Conservation (phyloP, 2,113 vertebrate species). For the Orthochromis indermauri region DNA sequence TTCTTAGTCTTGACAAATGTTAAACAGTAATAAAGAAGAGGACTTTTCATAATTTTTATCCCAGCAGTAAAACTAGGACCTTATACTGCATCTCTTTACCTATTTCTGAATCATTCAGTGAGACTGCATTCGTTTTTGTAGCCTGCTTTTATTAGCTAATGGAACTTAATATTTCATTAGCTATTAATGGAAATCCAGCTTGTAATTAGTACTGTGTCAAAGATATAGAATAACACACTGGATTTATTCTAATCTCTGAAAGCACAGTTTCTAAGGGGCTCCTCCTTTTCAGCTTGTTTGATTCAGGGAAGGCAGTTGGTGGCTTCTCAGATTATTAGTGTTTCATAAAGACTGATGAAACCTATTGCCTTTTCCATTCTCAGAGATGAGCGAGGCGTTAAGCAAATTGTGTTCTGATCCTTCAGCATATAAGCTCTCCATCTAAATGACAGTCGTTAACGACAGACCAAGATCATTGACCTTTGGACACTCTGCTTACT, state of each 20-base stretch:
- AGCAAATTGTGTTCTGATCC: constrained; percentile 6
- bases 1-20: constrained; percentile 15
- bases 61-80: constrained; percentile 34
- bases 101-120: constrained; percentile 21
- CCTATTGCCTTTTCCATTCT: background rate
- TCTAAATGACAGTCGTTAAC: constrained; percentile 7
- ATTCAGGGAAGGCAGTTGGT: background rate
- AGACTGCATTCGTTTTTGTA: constrained; percentile 24
- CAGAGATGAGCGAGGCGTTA: background rate
- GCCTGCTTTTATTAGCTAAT: constrained; percentile 68
- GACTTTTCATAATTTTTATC: constrained; percentile 25
- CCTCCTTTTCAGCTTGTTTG: background rate
- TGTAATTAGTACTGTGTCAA: constrained; percentile 67
- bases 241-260: background rate
- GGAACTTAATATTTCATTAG: constrained; percentile 75
- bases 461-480: constrained; percentile 39
- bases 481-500: constrained; percentile 35
- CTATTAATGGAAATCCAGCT: constrained; percentile 65
- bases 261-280: background rate
- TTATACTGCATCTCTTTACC: constrained; percentile 23
- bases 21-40: constrained; percentile 29
- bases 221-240: constrained; percentile 32
- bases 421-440: background rate
- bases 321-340: background rate
- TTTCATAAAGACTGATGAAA: background rate